Base-by-base conservation (phyloP, 2,797 vertebrate genomes). In the Bucorvus abyssinicus region DNA sequence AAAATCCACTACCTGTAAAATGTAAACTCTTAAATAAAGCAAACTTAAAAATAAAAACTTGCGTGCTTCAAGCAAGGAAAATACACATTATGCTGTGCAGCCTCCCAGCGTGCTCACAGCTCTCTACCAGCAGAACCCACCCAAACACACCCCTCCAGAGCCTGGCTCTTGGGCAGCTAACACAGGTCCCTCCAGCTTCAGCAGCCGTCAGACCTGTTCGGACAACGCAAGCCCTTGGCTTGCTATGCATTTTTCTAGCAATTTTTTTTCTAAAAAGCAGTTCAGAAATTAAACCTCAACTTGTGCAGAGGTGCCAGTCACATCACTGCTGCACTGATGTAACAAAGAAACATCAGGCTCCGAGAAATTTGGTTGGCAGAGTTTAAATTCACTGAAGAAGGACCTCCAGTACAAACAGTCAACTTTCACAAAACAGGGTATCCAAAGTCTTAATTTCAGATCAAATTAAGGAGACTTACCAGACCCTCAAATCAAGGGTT, bases 121-220 rank as follows among this genome's bases (percentile, higher is more conserved):
- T 79, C 73, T 52, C 49, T 24, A 15, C n/a, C 60, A 59, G 36
- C 32, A 49, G 17, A 29, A 38, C n/a, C 36, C 10, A 55, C 5
- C 19, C 57, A 69, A 70, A 57, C 36, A 15, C 40, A 65, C 20
- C n/a, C 68, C 78, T 23, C 19, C 14, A n/a, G 27, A 23, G n/a
- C 11, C n/a, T 11, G 12, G 12, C 40, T 64, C 45, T 56, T 10
- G 3, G 13, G 36, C 42, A 69, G 56, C 63, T 26, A 87, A 47
- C 38, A n/a, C 29, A 36, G 29, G 47, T 59, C 77, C 40, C 30
- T 47, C 26, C 73, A 69, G 61, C 73, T 79, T n/a, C 73, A 70
- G n/a, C 52, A 36, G 53, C n/a, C 4, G 0, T 19, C 38, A n/a
- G 2, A 71, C 9, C 47, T n/a, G 4, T 34, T 32, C 9, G 21